Evolutionary conservation across 1,140 invertebrate genomes (phyloP).

Genomic region (Colletes latitarsis): DNA sequence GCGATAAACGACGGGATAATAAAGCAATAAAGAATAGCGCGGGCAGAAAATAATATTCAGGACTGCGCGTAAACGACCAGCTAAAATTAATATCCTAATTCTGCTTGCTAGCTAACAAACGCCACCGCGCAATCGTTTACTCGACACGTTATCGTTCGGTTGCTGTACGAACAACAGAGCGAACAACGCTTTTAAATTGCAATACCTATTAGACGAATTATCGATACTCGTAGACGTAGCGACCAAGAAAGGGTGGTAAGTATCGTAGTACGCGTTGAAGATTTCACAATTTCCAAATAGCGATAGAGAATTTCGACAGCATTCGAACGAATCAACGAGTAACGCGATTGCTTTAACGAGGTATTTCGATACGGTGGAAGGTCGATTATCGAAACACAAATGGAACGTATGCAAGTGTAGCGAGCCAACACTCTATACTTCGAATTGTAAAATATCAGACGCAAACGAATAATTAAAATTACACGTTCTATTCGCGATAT

Average conservation of each 20-base stretch:
- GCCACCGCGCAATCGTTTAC: background rate
- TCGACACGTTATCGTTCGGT: background rate
- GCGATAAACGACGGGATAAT: background rate
- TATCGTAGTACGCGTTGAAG: background rate
- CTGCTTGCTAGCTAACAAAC: no score
- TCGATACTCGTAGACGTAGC: slow-evolving; percentile 11
- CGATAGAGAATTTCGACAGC: background rate
- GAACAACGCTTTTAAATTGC: background rate
- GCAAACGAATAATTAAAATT: no score
- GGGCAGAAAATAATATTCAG: background rate
- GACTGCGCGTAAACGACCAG: background rate
- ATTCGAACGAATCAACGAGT: background rate
- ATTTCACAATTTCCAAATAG: background rate
- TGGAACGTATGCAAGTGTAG: no score
- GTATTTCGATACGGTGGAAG: no score
- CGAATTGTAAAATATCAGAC: no score
- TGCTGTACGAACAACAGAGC: background rate
- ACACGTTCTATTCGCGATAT: no score
- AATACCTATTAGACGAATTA: background rate
- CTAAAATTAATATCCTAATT: background rate
- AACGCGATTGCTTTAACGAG: no score
- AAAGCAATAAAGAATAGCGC: background rate
- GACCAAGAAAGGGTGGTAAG: background rate
- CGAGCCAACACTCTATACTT: no score
- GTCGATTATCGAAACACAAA: no score